Base-by-base conservation (phyloP, 2,797 vertebrate species). In the Schizothorax lantsangensis region DNA sequence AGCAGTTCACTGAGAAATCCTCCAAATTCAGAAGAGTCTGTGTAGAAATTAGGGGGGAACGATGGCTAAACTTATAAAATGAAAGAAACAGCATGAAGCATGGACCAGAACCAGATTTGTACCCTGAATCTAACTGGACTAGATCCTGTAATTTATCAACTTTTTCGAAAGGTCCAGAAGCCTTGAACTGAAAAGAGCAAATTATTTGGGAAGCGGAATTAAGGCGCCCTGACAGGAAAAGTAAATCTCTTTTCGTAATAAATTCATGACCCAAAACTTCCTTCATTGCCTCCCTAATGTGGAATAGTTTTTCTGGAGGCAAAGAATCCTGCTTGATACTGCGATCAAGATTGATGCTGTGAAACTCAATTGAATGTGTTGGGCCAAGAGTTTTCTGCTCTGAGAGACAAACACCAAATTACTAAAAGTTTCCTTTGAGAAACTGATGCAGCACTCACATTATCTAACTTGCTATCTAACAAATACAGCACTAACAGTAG, bases 251-350 rank as follows among this genome's bases (percentile, higher is more conserved):
- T 59, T 57, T 59, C 4, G 77, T 89, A 91, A 83, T 78, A 91
- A 93, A 94, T 93, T 88, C 92, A 92, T 79, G 91, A 92, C 91
- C 93, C 88, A n/a, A 84, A 82, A 81, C 90, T 88, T 90, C 86
- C 82, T 89, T 91, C 92, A 90, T 89, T 88, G 90, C 89, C 90
- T 90, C 89, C 85, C 92, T 93, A 91, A 89, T 90, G 91, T 87
- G n/a, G 5, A 87, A 74, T 83, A 40, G 17, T 88, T 83, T 30
- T 40, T 72, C 80, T 26, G 54, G 36, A 43, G 77, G 54, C 23
- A 79, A 79, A 79, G 23, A 43, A 79, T n/a, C 23, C 38, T 62
- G 36, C 23, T 17, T 79, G 52, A 40, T 79, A 40, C 75, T 78
- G 75, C 12, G 6, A 59, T 40, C 26, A 59, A 79, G 36, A 62